phyloP scores from a whole-genome alignment of 2,888 invertebrate species.

The Tricholauxania praeusta region DNA sequence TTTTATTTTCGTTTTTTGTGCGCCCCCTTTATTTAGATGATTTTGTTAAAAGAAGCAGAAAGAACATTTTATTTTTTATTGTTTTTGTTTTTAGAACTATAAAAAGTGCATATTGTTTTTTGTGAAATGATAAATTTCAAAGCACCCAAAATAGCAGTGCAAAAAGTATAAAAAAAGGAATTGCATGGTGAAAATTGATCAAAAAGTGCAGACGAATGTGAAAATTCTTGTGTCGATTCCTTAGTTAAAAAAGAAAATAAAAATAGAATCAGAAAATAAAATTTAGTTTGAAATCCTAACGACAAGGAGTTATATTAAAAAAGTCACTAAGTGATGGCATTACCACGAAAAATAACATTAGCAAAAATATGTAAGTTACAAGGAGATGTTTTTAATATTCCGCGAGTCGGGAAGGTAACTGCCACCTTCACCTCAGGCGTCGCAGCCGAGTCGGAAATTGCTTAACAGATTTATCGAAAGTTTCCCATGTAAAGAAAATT shows the following conservation, averaged over 20 bases:
- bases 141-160: conserved; percentile 39
- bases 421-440: not conserved
- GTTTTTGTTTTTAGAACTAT: conserved; percentile 44
- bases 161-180: conserved; percentile 28
- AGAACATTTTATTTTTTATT: conserved; percentile 51
- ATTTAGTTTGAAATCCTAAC: conserved; percentile 11
- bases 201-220: conserved; percentile 21
- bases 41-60: conserved; percentile 52
- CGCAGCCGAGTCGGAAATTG: conserved; percentile 28
- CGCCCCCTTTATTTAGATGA: conserved; percentile 54
- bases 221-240: conserved; percentile 19
- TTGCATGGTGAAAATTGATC: conserved; percentile 28
- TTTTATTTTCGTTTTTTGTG: conserved; percentile 19
- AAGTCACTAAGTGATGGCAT: conserved; percentile 62
- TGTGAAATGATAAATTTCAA: conserved; percentile 40
- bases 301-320: conserved; percentile 24
- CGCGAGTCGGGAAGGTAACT: not conserved
- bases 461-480: conserved; percentile 10
- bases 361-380: conserved; percentile 67
- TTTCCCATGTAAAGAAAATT: conserved; percentile 16
- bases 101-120: conserved; percentile 40
- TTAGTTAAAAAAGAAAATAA: conserved; percentile 7
- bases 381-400: not conserved
- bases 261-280: not conserved
- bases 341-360: conserved; percentile 64